These are phyloP conservation scores for Ctenochaetus hawaiiensis DNA, from an alignment of 2,797 vertebrate species.

Conservation along the genomic window DNA sequence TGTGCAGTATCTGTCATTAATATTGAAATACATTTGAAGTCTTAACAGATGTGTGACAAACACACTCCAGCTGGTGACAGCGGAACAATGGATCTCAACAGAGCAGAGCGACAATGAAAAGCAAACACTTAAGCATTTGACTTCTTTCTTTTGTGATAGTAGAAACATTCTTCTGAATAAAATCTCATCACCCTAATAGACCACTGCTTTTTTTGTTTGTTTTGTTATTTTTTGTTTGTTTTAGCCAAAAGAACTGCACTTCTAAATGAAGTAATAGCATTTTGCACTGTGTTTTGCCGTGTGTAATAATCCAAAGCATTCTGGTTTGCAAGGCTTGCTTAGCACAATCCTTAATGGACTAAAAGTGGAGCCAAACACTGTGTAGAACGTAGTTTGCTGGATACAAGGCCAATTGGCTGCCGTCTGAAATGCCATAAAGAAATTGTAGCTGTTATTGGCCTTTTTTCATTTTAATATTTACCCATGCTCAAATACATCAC, in stretches of 20 bases:
- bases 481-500: slow-evolving; percentile 35
- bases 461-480: slow-evolving; percentile 40
- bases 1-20: slow-evolving; percentile 1
- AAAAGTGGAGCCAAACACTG: slow-evolving; percentile 36
- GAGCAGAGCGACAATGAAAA: slow-evolving; percentile 16
- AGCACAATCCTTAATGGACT: slow-evolving; percentile 46
- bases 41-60: slow-evolving; percentile 23
- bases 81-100: slow-evolving; percentile 30
- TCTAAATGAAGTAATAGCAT: slow-evolving; percentile 12
- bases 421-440: slow-evolving; percentile 40
- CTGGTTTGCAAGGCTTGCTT: slow-evolving; percentile 19
- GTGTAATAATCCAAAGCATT: slow-evolving; percentile 38
- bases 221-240: background rate
- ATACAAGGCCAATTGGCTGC: slow-evolving; percentile 36
- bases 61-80: slow-evolving; percentile 22
- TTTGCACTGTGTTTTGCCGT: slow-evolving; percentile 36
- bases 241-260: slow-evolving; percentile 31
- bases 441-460: slow-evolving; percentile 26
- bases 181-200: slow-evolving; percentile 14
- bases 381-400: background rate
- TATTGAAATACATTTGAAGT: background rate
- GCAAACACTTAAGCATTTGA: slow-evolving; percentile 9
- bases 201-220: slow-evolving; percentile 9
- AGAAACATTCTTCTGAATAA: slow-evolving; percentile 5
- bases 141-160: slow-evolving; percentile 7